Evolutionary conservation across 2,797 vertebrate species (phyloP).

Genomic region (Megaceryle alcyon): DNA sequence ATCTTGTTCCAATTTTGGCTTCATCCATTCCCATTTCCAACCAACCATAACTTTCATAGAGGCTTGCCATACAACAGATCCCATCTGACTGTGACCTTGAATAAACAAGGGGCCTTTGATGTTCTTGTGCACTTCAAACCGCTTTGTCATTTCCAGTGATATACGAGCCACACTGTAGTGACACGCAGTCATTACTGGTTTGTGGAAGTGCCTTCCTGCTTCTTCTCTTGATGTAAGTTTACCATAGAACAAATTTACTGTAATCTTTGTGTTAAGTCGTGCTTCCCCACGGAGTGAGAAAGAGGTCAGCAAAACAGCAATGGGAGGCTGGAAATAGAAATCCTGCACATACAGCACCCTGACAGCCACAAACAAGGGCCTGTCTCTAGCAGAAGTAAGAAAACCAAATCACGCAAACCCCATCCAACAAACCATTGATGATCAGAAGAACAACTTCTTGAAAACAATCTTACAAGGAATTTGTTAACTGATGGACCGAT

Average conservation of each 20-base stretch:
- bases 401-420: neutral
- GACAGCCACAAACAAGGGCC: neutral
- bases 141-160: constrained; percentile 61
- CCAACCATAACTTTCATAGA: constrained; percentile 10
- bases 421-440: neutral
- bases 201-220: constrained; percentile 62
- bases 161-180: constrained; percentile 31
- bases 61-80: constrained; percentile 42
- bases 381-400: neutral
- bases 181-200: constrained; percentile 57
- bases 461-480: neutral
- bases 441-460: neutral
- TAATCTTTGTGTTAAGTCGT: constrained; percentile 65
- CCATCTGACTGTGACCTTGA: constrained; percentile 59
- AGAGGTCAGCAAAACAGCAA: constrained; percentile 32
- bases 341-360: neutral
- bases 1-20: constrained; percentile 71
- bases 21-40: constrained; percentile 43
- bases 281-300: neutral
- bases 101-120: constrained; percentile 64
- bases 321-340: neutral
- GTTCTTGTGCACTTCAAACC: constrained; percentile 52
- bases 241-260: constrained; percentile 75
- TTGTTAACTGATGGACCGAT: constrained; percentile 34
- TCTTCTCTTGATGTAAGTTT: constrained; percentile 57